These are phyloP conservation scores for Anableps anableps DNA, from an alignment of 2,797 vertebrate genomes.

Conservation along the genomic window DNA sequence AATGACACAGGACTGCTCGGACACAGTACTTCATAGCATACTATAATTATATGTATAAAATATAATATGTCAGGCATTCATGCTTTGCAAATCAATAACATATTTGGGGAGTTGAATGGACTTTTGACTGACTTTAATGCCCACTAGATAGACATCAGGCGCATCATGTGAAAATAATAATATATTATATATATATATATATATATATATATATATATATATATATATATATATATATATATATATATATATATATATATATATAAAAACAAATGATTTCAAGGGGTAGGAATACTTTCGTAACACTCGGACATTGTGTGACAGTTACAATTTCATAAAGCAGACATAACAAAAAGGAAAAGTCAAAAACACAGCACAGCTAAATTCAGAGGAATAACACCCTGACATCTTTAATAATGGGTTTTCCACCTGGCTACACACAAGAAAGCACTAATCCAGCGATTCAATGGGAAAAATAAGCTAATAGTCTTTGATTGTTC, in stretches of 20 bases:
- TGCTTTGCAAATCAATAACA: neutral
- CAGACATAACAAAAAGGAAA: neutral
- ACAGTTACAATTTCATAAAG: neutral
- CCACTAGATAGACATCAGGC: neutral
- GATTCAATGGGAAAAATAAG: constrained; percentile 21
- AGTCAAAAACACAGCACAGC: constrained; percentile 3
- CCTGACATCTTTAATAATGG: neutral
- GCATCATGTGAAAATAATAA: neutral
- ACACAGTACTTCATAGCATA: too few species aligned
- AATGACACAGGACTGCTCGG: too few species aligned
- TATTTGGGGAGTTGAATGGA: neutral
- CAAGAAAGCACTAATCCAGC: constrained; percentile 4
- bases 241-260: too few species aligned
- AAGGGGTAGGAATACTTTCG: too few species aligned
- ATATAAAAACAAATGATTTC: too few species aligned
- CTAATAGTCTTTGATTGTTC: constrained; percentile 28
- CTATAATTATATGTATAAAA: neutral
- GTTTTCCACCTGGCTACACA: constrained; percentile 8
- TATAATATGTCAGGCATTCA: neutral
- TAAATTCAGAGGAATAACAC: constrained; percentile 12
- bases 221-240: too few species aligned
- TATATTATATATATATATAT: too few species aligned
- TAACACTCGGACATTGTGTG: too few species aligned
- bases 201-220: too few species aligned
- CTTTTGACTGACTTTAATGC: neutral